phyloP scores from a whole-genome alignment of 1,140 invertebrate genomes.

The Drosophila melanica region DNA sequence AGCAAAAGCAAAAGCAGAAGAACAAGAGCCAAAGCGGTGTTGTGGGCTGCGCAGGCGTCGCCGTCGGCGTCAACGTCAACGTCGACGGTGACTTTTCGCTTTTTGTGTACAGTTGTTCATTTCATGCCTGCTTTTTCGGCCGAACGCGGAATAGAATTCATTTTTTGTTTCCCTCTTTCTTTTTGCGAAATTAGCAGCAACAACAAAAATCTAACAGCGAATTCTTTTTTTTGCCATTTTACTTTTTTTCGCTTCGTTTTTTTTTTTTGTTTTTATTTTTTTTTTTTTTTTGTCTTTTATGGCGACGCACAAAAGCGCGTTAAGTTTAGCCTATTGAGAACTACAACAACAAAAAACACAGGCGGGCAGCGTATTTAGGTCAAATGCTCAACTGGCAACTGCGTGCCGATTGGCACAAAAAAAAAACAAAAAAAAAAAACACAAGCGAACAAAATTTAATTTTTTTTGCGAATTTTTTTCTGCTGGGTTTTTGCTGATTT shows the following conservation, averaged over 20 bases:
- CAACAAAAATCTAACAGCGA: conserved; percentile 40
- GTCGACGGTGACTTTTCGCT: conserved; percentile 48
- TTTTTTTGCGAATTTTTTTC: conserved; percentile 47
- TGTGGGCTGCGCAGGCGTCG: conserved; percentile 5
- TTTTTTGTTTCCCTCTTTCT: conserved; percentile 32
- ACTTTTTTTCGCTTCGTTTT: conserved; percentile 22
- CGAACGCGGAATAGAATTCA: conserved; percentile 58
- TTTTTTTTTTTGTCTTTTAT: conserved; percentile 32
- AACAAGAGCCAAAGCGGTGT: conserved; percentile 37
- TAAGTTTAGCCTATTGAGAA: conserved; percentile 60
- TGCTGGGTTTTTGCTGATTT: conserved; percentile 55
- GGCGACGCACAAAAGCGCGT: conserved; percentile 60
- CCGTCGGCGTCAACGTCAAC: conserved; percentile 8
- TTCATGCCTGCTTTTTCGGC: conserved; percentile 46
- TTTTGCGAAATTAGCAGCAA: conserved; percentile 67
- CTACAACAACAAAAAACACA: conserved; percentile 28
- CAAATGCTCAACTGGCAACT: conserved; percentile 68
- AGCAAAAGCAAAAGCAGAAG: conserved; percentile 17
- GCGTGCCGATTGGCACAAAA: conserved; percentile 72
- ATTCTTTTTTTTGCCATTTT: conserved; percentile 54
- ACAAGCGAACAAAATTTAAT: conserved; percentile 28
- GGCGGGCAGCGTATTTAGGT: conserved; percentile 61
- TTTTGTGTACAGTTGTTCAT: conserved; percentile 57
- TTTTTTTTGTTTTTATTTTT: conserved; percentile 1
- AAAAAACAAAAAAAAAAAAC: conserved; percentile 54